Evolutionary conservation across 1,140 invertebrate species (phyloP), one percentile per base, ranked within the genome.

Genomic region (Andrena cerasifolii): DNA sequence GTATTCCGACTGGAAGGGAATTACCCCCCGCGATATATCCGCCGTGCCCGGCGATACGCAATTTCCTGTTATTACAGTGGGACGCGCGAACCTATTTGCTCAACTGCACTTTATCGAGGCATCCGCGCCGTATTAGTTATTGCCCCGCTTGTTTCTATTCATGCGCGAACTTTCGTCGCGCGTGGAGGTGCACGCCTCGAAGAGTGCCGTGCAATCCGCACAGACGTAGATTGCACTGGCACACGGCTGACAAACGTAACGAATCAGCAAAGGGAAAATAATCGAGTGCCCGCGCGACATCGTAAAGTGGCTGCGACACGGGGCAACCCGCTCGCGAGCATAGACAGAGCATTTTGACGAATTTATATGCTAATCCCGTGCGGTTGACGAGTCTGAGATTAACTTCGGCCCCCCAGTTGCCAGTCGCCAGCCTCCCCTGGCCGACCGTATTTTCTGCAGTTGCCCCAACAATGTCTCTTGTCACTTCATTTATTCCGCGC

Each of bases 341-440:
- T 54, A 56, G 63, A 70, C 54, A 53, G 56, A 71, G 66, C 66
- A 84, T 84, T 85, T 85, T 77, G 83, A 26, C 59, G 68, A 85
- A 85, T 85, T 85, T 85, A 85, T 84, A 85, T 85, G 82, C 73
- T 85, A 84, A 85, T 85, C 80, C 53, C 49, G 58, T 47, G 63
- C 70, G 82, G 62, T 83, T 70, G 82, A 70, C 67, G 78, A 80
- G 73, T 63, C 49, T 49, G 68, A 49, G 79, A 85, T 85, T 84
- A 85, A 85, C 82, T 85, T 84, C 53, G 53, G n/a, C 80, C 54
- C 61, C 61, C 78, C 67, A 84, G 83, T 84, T 85, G 78, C 31
- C 72, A 40, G 49, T 65, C 54, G 47, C 49, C 59, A 47, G 49
- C 16, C 12, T 56, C 58, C 59, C 43, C 67, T 45, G 24, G n/a